These are phyloP conservation scores for Drosophila sproati DNA, from an alignment of 1,140 invertebrate species.

Conservation along the genomic window DNA sequence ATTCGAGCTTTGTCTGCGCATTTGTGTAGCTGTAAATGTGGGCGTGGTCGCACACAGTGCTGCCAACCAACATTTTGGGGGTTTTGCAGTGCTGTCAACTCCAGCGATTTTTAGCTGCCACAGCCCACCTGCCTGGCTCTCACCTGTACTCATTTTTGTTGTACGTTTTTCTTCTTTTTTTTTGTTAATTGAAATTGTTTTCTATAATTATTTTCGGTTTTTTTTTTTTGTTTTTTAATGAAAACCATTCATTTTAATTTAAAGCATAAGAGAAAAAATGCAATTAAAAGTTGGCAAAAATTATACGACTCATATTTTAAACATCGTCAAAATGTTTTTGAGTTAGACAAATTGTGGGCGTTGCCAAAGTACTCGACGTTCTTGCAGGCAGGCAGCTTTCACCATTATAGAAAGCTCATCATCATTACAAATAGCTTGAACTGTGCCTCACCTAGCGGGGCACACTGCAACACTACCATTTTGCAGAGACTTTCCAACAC, in stretches of 20 bases:
- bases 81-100: constrained; percentile 60
- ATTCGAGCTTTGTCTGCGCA: not conserved
- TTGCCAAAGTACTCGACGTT: constrained; percentile 12
- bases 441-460: constrained; percentile 12
- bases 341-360: constrained; percentile 23
- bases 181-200: constrained; percentile 66
- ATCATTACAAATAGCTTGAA: constrained; percentile 49
- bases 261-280: constrained; percentile 19
- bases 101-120: constrained; percentile 6
- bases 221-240: constrained; percentile 32
- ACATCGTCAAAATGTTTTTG: not conserved
- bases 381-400: constrained; percentile 33
- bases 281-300: constrained; percentile 41
- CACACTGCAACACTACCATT: not conserved
- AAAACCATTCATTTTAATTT: constrained; percentile 40
- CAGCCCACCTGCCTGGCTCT: constrained; percentile 36
- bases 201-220: constrained; percentile 50
- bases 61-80: constrained; percentile 37
- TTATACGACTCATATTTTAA: too few relatives aligned
- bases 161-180: not conserved
- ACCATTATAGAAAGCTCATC: constrained; percentile 44
- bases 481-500: constrained; percentile 1
- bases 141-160: too few relatives aligned
- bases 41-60: constrained; percentile 49
- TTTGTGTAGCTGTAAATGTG: constrained; percentile 43